Evolutionary conservation across 2,888 invertebrate species (phyloP).

Genomic region (Melipona beecheii): DNA sequence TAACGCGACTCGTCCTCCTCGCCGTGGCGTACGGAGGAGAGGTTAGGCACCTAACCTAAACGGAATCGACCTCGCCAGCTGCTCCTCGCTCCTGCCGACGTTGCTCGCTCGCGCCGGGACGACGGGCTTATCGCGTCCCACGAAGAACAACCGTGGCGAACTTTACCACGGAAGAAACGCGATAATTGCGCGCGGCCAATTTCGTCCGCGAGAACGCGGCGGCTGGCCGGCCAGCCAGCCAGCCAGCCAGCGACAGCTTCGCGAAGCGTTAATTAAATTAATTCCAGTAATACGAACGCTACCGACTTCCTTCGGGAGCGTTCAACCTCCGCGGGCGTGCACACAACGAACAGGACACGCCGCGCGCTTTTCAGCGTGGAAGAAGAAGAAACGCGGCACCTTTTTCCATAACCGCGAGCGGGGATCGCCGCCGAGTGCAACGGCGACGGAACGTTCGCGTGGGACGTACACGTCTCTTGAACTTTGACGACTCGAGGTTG

Average conservation of each 20-base stretch:
- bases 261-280: slow-evolving; percentile 49
- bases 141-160: slow-evolving; percentile 7
- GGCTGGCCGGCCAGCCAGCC: too few species aligned
- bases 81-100: background rate
- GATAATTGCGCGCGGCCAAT: slow-evolving; percentile 52
- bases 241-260: slow-evolving; percentile 1
- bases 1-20: background rate
- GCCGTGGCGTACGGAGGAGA: background rate
- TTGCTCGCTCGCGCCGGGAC: background rate
- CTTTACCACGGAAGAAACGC: slow-evolving; percentile 52
- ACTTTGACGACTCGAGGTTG: background rate
- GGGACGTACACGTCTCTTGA: slow-evolving; percentile 17
- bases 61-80: slow-evolving; percentile 24
- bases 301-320: slow-evolving; percentile 35
- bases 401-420: background rate
- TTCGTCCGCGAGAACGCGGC: slow-evolving; percentile 12
- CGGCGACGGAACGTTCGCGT: slow-evolving; percentile 16
- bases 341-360: background rate
- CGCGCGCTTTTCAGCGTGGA: background rate
- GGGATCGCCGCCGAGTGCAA: background rate
- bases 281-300: slow-evolving; percentile 43
- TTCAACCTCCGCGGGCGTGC: slow-evolving; percentile 4
- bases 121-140: background rate
- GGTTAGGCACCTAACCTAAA: too few species aligned
- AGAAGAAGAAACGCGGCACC: too few species aligned